Conservation (phyloP, 2,797 vertebrate genomes). For the Urosaurus nigricauda region DNA sequence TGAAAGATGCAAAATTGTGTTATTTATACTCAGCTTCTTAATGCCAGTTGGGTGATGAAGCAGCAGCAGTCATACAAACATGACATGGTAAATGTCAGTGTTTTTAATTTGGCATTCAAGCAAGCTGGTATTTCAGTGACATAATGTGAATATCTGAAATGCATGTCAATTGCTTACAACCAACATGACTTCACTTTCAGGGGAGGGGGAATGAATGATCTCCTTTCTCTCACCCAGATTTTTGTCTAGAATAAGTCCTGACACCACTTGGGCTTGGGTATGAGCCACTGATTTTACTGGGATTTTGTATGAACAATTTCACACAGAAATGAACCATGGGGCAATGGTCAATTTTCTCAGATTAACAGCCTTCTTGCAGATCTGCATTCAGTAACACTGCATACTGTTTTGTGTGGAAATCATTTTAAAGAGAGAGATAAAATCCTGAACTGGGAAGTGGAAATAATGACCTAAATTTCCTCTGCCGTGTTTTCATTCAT, state of each 20-base stretch:
- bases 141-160: slow-evolving; percentile 34
- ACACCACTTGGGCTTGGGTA: neutral
- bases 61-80: slow-evolving; percentile 31
- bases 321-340: too few relatives aligned
- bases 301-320: neutral
- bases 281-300: neutral
- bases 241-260: neutral
- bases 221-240: neutral
- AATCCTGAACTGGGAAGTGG: neutral
- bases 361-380: too few relatives aligned
- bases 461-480: neutral
- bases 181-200: neutral
- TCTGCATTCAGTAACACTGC: neutral
- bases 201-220: neutral
- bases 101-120: slow-evolving; percentile 45
- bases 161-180: slow-evolving; percentile 30
- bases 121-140: slow-evolving; percentile 36
- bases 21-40: slow-evolving; percentile 33
- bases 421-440: neutral
- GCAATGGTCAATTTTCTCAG: too few relatives aligned
- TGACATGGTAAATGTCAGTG: slow-evolving; percentile 48
- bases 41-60: slow-evolving; percentile 31
- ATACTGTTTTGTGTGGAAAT: neutral
- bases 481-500: neutral
- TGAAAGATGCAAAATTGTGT: slow-evolving; percentile 34